Evolutionary conservation across 2,113 vertebrate genomes (phyloP), one percentile per base, ranked within the genome.

Genomic region (Balaeniceps rex): DNA sequence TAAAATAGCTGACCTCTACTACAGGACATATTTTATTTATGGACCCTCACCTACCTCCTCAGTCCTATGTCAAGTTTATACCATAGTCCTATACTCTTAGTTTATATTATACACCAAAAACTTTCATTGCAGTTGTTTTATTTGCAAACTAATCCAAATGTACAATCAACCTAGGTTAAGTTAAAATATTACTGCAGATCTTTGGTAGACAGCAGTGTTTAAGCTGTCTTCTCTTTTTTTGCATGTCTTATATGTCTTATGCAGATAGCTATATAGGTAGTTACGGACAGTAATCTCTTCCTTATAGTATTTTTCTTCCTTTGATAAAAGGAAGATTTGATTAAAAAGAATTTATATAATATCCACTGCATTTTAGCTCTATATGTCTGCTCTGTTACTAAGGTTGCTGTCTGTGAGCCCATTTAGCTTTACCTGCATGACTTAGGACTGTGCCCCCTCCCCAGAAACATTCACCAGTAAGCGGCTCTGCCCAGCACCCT

Each of bases 1-100:
- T 84, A 96, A 98, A 98, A 98, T 96, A 97, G 87, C 74, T 88
- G 91, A 95, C 86, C 90, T 95, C 88, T 96, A 83, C 84, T 70
- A 65, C 69, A 91, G 94, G 63, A 74, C 71, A 68, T 54, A 76
- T 4, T 34, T 12, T 49, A 92, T 87, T 95, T 94, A 95, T 65
- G 26, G 44, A 70, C 38, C 4, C 0, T 71, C 79, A 79, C 52
- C 77, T 36, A 75, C 55, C 83, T 70, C 81, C 97, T 91, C 70
- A 77, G 40, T 47, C n/a, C 11, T 44, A 5, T 57, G 28, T 46
- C 66, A 90, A 83, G 29, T 74, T 70, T 80, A 63, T 58, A 69
- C 19, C 86, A 36, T 52, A 7, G 33, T 26, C 51, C 76, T 88
- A 40, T 9, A 65, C 7, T 65, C 33, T 31, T 44, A 14, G 28